Percentiles rank a stretch among this genome's conserved stretches.
These are phyloP conservation scores for Megaptera novaeangliae DNA, from an alignment of 2,113 vertebrate genomes.

Conservation along the genomic window DNA sequence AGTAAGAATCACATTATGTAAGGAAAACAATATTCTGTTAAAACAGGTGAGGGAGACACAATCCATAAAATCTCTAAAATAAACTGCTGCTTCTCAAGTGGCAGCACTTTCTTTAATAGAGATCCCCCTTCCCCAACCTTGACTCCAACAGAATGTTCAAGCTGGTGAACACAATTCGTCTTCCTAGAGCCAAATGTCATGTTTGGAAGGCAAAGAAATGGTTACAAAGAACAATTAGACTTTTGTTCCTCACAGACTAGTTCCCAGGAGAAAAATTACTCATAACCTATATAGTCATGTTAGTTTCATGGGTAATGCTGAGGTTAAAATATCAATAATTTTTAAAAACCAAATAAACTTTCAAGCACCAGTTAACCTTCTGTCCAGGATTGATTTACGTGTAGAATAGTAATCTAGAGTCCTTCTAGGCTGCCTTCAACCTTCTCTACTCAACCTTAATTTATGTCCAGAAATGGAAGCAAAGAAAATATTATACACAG, in stretches of 20 bases:
- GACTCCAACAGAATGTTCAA: background rate
- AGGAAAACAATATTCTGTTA: background rate
- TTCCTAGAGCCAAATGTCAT: background rate
- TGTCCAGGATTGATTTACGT: background rate
- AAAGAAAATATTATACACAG: background rate
- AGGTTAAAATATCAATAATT: constrained; percentile 18
- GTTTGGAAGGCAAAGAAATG: background rate
- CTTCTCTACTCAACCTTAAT: background rate
- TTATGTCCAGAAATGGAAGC: background rate
- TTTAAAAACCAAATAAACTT: background rate
- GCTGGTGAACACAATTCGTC: background rate
- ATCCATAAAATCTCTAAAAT: constrained; percentile 15
- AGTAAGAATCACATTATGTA: constrained; percentile 72
- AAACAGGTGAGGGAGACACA: background rate
- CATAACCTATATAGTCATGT: background rate
- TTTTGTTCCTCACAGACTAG: background rate
- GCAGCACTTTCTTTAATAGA: background rate
- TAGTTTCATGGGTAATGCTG: constrained; percentile 16
- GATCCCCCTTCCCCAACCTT: background rate
- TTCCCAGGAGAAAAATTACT: background rate
- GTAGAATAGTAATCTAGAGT: background rate
- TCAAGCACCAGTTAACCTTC: background rate
- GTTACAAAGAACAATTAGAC: background rate
- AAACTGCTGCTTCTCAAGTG: background rate
- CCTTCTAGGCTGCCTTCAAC: background rate